Evolutionary conservation across 2,888 invertebrate species (phyloP).

Genomic region (Chalcosyrphus nemorum): DNA sequence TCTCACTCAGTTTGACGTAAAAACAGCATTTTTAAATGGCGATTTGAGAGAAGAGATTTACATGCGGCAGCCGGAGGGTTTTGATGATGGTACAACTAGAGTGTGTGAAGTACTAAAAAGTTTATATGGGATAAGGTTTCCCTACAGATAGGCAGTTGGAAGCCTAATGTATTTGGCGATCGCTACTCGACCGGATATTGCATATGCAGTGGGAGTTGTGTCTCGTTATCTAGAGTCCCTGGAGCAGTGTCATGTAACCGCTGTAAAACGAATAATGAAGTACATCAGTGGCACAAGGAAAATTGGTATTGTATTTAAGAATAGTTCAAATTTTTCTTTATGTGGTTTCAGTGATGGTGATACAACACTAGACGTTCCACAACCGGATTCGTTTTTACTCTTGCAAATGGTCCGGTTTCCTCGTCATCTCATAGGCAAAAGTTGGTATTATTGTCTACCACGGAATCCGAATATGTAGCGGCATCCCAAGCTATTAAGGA

Average conservation of each 20-base stretch:
- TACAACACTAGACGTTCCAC: too few species aligned
- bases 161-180: conserved; percentile 47
- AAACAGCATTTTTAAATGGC: too few species aligned
- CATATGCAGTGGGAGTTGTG: conserved; percentile 22
- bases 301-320: too few species aligned
- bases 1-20: too few species aligned
- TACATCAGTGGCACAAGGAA: too few species aligned
- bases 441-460: conserved; percentile 73
- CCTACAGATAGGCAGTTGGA: conserved; percentile 31
- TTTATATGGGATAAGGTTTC: not conserved
- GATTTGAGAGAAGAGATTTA: too few species aligned
- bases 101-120: not conserved
- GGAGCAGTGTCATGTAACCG: too few species aligned
- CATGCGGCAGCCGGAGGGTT: not conserved
- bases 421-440: conserved; percentile 50
- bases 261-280: too few species aligned
- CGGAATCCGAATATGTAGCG: conserved; percentile 77
- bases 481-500: conserved; percentile 74
- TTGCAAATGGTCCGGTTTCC: conserved; percentile 3
- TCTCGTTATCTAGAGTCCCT: conserved; percentile 20
- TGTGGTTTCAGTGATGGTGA: too few species aligned
- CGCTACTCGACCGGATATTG: conserved; percentile 28
- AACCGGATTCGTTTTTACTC: conserved; percentile 23
- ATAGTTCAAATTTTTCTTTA: too few species aligned
- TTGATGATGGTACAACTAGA: not conserved